Conservation (phyloP, 2,797 vertebrate species). For the Echiichthys vipera region DNA sequence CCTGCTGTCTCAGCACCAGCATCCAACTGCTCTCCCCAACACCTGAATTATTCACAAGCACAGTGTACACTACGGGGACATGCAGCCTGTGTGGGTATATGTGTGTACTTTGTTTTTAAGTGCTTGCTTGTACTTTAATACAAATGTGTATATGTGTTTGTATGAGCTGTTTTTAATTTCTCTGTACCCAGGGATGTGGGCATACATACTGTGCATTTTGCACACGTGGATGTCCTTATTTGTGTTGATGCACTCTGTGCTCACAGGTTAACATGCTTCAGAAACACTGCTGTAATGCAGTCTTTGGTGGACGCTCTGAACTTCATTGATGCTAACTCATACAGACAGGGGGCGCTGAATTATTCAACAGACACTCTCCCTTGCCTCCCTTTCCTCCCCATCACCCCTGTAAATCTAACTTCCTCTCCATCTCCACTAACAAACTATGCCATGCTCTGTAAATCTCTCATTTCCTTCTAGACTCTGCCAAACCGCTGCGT, state of each 20-base stretch:
- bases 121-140: conserved; percentile 33
- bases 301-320: conserved; percentile 69
- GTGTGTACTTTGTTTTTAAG: conserved; percentile 52
- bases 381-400: conserved; percentile 53
- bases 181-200: neutral
- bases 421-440: conserved; percentile 62
- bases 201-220: neutral
- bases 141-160: conserved; percentile 20
- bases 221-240: neutral
- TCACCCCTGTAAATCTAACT: conserved; percentile 72
- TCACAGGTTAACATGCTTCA: conserved; percentile 56
- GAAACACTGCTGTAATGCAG: conserved; percentile 54
- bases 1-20: conserved; percentile 80
- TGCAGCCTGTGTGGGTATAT: conserved; percentile 49
- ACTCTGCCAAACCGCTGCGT: conserved; percentile 25
- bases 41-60: conserved; percentile 84
- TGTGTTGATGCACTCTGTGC: neutral
- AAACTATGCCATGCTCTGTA: conserved; percentile 47
- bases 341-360: conserved; percentile 84
- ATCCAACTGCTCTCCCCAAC: conserved; percentile 57
- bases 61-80: conserved; percentile 64
- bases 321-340: conserved; percentile 81
- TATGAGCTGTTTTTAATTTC: conserved; percentile 8
- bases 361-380: conserved; percentile 80
- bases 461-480: conserved; percentile 58